phyloP scores from a whole-genome alignment of 2,113 vertebrate genomes.

The Phaethornis superciliosus region DNA sequence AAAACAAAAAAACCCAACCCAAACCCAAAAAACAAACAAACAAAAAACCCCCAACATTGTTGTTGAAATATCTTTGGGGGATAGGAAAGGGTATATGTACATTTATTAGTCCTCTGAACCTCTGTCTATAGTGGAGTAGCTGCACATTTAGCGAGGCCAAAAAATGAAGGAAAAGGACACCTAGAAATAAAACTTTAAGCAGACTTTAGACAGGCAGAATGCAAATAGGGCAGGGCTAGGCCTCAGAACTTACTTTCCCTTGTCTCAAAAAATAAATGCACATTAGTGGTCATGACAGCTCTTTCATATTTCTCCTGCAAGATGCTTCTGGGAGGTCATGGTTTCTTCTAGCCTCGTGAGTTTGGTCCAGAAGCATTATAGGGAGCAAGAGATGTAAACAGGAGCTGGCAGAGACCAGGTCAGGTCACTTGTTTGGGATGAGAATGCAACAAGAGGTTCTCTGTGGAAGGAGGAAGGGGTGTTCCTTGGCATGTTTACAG shows the following conservation, averaged over 20 bases:
- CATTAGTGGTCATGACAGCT: neutral
- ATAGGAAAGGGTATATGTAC: neutral
- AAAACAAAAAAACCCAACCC: too few species aligned
- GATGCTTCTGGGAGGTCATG: neutral
- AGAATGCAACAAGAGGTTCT: neutral
- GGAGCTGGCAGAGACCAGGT: neutral
- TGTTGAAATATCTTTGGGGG: neutral
- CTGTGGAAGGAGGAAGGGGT: conserved; percentile 15
- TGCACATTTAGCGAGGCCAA: neutral
- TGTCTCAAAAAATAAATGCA: neutral
- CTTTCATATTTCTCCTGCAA: neutral
- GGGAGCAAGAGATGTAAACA: neutral
- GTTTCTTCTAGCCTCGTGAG: neutral
- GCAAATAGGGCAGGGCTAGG: neutral
- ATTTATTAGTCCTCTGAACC: neutral
- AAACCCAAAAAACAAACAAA: too few species aligned
- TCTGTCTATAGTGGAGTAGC: neutral
- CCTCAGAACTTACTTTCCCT: neutral
- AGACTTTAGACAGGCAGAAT: neutral
- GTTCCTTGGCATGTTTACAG: neutral
- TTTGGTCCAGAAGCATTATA: neutral
- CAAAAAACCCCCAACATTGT: neutral
- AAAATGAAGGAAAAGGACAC: neutral
- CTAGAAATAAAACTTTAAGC: neutral
- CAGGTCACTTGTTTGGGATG: neutral